A percentile compares a stretch with the other conserved stretches of the same genome.
Evolutionary conservation across 2,888 invertebrate species (phyloP).

Genomic region (Ptychoptera albimana): DNA sequence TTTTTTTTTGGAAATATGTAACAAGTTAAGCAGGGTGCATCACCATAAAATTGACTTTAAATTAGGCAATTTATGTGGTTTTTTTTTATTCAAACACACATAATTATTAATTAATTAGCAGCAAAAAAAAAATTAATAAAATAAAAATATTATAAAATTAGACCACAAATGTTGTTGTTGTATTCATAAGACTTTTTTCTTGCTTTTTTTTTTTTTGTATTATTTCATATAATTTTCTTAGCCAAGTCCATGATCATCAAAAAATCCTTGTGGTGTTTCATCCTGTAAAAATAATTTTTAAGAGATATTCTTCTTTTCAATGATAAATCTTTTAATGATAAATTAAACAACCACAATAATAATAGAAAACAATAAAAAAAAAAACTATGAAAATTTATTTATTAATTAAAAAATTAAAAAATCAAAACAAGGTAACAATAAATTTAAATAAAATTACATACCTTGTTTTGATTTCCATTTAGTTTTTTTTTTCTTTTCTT

Average conservation of each 20-base stretch:
- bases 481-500: slow-evolving; percentile 6
- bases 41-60: too few relatives aligned
- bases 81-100: too few relatives aligned
- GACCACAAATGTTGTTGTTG: too few relatives aligned
- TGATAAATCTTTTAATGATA: neutral
- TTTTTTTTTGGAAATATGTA: too few relatives aligned
- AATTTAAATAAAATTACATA: slow-evolving; percentile 10
- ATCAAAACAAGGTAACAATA: slow-evolving; percentile 6
- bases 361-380: neutral
- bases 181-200: too few relatives aligned
- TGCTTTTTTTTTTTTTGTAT: too few relatives aligned
- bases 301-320: neutral
- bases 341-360: neutral
- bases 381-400: neutral
- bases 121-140: too few relatives aligned
- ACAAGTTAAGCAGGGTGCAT: too few relatives aligned
- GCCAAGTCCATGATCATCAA: slow-evolving; percentile 96
- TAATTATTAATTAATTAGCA: too few relatives aligned
- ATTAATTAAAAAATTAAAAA: neutral
- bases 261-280: slow-evolving; percentile 98
- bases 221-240: slow-evolving; percentile 31
- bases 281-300: slow-evolving; percentile 64
- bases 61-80: too few relatives aligned
- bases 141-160: too few relatives aligned
- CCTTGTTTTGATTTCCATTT: slow-evolving; percentile 12